Percentiles rank a stretch among this genome's conserved stretches.
Conservation (phyloP, 1,140 invertebrate genomes). For the Diabrotica undecimpunctata region DNA sequence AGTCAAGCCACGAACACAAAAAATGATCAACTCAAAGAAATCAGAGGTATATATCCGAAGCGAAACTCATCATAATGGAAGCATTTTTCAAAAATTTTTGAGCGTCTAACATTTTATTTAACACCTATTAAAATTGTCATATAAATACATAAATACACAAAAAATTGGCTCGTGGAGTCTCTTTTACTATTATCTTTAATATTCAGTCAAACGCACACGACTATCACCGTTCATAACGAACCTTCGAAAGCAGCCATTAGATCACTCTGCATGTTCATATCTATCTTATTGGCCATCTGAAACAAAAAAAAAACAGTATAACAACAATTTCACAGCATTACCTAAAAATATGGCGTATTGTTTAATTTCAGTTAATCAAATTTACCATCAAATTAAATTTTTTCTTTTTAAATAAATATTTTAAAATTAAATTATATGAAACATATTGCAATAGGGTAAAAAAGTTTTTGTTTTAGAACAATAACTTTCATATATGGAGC, state of each 20-base stretch:
- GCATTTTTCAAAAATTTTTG: slow-evolving; percentile 27
- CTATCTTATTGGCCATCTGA: slow-evolving; percentile 92
- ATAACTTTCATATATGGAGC: too few relatives aligned
- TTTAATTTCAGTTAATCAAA: too few relatives aligned
- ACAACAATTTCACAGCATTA: neutral
- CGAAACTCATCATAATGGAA: slow-evolving; percentile 26
- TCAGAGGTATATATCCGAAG: slow-evolving; percentile 6
- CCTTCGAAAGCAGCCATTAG: slow-evolving; percentile 97
- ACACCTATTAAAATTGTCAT: slow-evolving; percentile 29
- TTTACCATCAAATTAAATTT: too few relatives aligned
- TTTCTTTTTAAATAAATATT: too few relatives aligned
- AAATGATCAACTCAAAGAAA: neutral
- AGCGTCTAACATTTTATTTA: slow-evolving; percentile 25
- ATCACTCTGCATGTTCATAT: slow-evolving; percentile 98
- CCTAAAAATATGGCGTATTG: too few relatives aligned
- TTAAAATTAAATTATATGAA: too few relatives aligned
- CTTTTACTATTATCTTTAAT: slow-evolving; percentile 13
- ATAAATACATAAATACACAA: slow-evolving; percentile 34
- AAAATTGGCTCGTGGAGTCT: neutral
- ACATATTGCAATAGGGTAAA: too few relatives aligned
- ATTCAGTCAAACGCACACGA: slow-evolving; percentile 10
- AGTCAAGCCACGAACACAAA: slow-evolving; percentile 15
- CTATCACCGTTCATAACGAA: slow-evolving; percentile 65
- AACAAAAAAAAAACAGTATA: slow-evolving; percentile 43
- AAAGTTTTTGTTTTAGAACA: too few relatives aligned